These are phyloP conservation scores for Trichonephila clavipes DNA, from an alignment of 1,140 invertebrate genomes.

Conservation along the genomic window DNA sequence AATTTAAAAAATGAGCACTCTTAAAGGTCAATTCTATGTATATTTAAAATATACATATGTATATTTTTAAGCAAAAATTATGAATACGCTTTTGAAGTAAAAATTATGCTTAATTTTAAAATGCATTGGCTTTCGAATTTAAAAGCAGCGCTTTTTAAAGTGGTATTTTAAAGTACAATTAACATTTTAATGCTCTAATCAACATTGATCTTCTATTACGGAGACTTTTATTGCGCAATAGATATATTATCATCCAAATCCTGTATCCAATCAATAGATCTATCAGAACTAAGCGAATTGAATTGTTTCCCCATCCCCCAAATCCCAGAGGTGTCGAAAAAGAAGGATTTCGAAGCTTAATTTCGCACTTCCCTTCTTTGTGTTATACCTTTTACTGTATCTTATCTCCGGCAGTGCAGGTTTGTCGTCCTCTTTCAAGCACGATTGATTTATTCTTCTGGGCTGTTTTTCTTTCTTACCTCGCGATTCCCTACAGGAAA, in stretches of 20 bases:
- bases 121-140: no score
- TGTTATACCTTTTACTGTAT: conserved; percentile 16
- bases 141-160: no score
- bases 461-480: conserved; percentile 6
- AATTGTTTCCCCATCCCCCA: neutral
- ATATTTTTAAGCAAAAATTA: no score
- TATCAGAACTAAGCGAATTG: neutral
- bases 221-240: no score
- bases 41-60: no score
- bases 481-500: neutral
- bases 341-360: conserved; percentile 32
- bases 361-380: neutral
- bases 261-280: neutral
- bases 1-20: no score
- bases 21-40: no score
- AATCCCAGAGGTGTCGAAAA: neutral
- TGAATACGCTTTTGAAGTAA: no score
- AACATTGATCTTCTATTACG: no score
- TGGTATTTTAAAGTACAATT: no score
- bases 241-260: neutral
- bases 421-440: conserved; percentile 41
- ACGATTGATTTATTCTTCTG: conserved; percentile 40
- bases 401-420: conserved; percentile 43
- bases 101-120: no score
- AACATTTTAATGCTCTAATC: no score